Conservation (phyloP, 2,797 vertebrate species). For the Sardinella longiceps region DNA sequence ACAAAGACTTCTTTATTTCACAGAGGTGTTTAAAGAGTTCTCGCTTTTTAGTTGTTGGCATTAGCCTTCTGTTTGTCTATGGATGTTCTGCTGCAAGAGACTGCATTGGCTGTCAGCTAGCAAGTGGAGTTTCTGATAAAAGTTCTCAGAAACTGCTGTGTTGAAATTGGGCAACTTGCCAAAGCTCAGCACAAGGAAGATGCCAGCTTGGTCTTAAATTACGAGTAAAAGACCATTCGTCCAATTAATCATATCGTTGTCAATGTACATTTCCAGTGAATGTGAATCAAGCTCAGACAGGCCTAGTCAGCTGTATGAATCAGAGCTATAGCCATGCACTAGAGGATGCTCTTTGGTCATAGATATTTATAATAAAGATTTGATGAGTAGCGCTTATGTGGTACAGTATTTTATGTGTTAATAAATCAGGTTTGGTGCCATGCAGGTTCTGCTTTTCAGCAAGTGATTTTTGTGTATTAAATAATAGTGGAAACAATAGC, state of each 20-base stretch:
- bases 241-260: not conserved
- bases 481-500: not conserved
- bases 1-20: not conserved
- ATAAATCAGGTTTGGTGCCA: not conserved
- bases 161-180: not conserved
- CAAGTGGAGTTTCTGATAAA: not conserved
- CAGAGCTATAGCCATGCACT: not conserved
- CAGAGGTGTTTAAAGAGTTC: not conserved
- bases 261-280: not conserved
- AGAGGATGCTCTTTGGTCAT: not conserved
- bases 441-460: not conserved
- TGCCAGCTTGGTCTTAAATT: not conserved
- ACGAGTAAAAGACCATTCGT: not conserved
- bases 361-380: not conserved
- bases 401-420: not conserved
- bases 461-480: not conserved
- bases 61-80: not conserved
- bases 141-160: not conserved
- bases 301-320: not conserved
- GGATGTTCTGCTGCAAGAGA: not conserved
- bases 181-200: not conserved
- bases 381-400: not conserved
- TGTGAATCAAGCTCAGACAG: not conserved
- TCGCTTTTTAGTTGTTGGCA: not conserved
- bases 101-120: not conserved